Conservation (phyloP, 2,888 invertebrate genomes). For the Agrypnus murinus region DNA sequence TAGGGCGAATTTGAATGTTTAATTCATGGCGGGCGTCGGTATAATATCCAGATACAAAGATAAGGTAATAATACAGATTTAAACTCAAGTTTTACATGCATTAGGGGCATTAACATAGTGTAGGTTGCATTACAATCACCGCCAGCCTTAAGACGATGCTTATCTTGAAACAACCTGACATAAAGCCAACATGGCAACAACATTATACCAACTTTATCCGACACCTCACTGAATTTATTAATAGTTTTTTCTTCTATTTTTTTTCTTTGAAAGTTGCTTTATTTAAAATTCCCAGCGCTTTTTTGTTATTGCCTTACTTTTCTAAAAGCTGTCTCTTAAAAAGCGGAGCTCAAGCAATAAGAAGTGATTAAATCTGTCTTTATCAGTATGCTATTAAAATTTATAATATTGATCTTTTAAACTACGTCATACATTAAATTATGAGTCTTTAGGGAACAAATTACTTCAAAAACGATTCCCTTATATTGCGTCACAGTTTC, state of each 20-base stretch:
- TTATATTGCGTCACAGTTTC: constrained; percentile 30
- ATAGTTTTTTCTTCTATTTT: constrained; percentile 35
- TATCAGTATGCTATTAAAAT: no score
- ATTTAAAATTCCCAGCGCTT: no score
- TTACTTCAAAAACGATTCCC: constrained; percentile 25
- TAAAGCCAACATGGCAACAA: constrained; percentile 52
- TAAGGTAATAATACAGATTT: constrained; percentile 61
- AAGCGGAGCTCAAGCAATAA: no score
- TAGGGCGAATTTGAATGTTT: constrained; percentile 42
- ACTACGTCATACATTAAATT: neutral
- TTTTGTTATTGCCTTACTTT: neutral
- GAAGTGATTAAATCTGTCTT: no score
- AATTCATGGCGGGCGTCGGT: constrained; percentile 49
- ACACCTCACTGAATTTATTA: constrained; percentile 45
- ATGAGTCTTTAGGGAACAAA: constrained; percentile 32
- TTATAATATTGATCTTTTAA: no score
- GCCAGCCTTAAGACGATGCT: constrained; percentile 52
- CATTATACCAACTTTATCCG: constrained; percentile 48
- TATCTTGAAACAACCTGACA: constrained; percentile 53
- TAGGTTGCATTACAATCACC: constrained; percentile 55
- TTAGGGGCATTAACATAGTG: constrained; percentile 57
- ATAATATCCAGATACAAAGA: constrained; percentile 52
- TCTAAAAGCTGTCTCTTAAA: no score
- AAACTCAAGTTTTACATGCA: constrained; percentile 58
- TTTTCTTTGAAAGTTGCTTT: neutral